phyloP scores from a whole-genome alignment of 2,113 vertebrate species.

The Lichenostomus cassidix region DNA sequence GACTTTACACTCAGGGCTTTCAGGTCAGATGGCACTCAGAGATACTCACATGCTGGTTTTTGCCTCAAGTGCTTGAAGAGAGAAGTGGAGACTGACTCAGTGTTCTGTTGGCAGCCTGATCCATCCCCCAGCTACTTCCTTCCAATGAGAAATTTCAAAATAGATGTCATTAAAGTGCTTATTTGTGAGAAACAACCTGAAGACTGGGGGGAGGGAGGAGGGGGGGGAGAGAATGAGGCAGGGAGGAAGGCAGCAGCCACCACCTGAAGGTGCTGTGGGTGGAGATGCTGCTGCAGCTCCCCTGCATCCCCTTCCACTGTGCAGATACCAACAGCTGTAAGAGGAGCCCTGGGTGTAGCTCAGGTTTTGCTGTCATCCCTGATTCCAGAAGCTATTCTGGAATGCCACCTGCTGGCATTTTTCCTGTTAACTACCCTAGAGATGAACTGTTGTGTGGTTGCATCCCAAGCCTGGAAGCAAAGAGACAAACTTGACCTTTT shows the following conservation, averaged over 20 bases:
- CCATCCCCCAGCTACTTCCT: fast-evolving
- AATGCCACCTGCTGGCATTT: constrained; percentile 51
- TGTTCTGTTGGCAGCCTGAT: background rate
- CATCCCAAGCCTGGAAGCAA: background rate
- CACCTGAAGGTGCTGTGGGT: background rate
- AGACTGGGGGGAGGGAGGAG: background rate
- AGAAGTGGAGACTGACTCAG: background rate
- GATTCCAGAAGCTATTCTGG: constrained; percentile 30
- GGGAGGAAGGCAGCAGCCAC: background rate
- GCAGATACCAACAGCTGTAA: background rate
- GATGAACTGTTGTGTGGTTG: fast-evolving
- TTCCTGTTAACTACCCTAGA: background rate
- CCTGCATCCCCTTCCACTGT: background rate
- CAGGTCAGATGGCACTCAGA: background rate
- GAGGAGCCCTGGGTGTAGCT: background rate
- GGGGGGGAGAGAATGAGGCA: background rate
- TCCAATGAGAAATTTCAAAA: background rate
- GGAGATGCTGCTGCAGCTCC: background rate
- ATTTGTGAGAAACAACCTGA: background rate
- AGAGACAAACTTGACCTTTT: background rate
- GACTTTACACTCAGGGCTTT: background rate
- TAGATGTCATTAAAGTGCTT: background rate
- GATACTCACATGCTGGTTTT: fast-evolving
- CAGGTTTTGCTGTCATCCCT: background rate
- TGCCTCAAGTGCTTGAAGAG: background rate